Conservation (phyloP, 2,797 vertebrate species). For the Aulostomus chinensis region DNA sequence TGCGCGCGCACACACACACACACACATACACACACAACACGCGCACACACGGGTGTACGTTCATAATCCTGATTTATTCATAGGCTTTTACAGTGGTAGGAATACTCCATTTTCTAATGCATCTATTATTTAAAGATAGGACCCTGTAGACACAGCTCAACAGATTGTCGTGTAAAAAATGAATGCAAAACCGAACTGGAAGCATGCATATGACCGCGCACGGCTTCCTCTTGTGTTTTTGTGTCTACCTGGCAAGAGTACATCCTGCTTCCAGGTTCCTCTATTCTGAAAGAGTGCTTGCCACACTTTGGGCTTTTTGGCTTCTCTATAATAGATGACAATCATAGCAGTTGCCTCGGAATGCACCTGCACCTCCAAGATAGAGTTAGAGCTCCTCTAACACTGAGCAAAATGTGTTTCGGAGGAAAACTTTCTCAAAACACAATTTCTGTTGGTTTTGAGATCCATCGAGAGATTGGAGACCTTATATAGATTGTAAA, state of each 20-base stretch:
- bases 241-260: constrained; percentile 4
- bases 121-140: constrained; percentile 79
- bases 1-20: constrained; percentile 2
- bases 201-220: constrained; percentile 20
- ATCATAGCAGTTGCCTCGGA: constrained; percentile 64
- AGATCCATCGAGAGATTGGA: constrained; percentile 50
- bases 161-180: constrained; percentile 77
- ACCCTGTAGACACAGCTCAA: constrained; percentile 70
- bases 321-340: constrained; percentile 71
- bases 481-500: constrained; percentile 38
- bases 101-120: constrained; percentile 75
- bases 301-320: constrained; percentile 56
- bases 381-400: constrained; percentile 40
- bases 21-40: too few relatives aligned
- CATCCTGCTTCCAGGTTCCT: constrained; percentile 24
- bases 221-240: neutral
- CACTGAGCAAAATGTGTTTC: constrained; percentile 48
- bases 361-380: constrained; percentile 69
- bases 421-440: constrained; percentile 40
- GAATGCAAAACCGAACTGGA: constrained; percentile 64
- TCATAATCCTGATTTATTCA: constrained; percentile 74
- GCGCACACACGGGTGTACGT: constrained; percentile 45
- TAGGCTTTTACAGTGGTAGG: constrained; percentile 70
- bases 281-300: constrained; percentile 34
- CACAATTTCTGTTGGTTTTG: constrained; percentile 49